Conservation (phyloP, 1,140 invertebrate species). For the Tetragnatha versicolor region DNA sequence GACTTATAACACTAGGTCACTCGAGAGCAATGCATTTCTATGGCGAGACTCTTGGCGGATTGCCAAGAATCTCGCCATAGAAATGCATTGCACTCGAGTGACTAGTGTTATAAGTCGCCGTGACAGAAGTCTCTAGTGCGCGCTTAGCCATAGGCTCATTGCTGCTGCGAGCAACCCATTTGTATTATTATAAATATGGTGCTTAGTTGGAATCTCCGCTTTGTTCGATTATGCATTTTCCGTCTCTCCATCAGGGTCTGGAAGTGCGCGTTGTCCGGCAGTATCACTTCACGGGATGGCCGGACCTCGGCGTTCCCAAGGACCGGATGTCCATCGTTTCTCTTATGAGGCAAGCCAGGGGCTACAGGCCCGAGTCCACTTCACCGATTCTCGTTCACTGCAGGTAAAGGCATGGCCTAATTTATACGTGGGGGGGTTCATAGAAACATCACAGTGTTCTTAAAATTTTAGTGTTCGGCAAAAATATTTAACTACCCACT, state of each 20-base stretch:
- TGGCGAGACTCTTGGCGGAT: no score
- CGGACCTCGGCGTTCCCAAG: slow-evolving; percentile 48
- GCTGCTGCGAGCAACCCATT: neutral
- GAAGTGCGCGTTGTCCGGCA: slow-evolving; percentile 45
- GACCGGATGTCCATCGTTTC: slow-evolving; percentile 17
- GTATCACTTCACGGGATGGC: slow-evolving; percentile 57
- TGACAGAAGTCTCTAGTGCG: neutral
- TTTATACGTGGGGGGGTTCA: neutral
- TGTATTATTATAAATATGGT: neutral
- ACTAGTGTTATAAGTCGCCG: neutral
- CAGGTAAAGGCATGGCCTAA: slow-evolving; percentile 1
- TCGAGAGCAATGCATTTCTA: no score
- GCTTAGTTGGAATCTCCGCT: neutral
- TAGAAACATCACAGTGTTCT: no score
- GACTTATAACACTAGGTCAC: no score
- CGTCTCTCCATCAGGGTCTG: neutral
- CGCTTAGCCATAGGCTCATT: neutral
- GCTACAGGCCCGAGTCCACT: neutral
- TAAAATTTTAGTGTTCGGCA: no score
- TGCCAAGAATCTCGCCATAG: no score
- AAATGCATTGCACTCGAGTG: neutral
- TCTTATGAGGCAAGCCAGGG: slow-evolving; percentile 6
- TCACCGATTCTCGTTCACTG: slow-evolving; percentile 27
- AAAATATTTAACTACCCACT: no score
- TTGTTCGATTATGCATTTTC: neutral